Base-by-base conservation (phyloP, 2,888 invertebrate genomes). In the Elysia crispata region DNA sequence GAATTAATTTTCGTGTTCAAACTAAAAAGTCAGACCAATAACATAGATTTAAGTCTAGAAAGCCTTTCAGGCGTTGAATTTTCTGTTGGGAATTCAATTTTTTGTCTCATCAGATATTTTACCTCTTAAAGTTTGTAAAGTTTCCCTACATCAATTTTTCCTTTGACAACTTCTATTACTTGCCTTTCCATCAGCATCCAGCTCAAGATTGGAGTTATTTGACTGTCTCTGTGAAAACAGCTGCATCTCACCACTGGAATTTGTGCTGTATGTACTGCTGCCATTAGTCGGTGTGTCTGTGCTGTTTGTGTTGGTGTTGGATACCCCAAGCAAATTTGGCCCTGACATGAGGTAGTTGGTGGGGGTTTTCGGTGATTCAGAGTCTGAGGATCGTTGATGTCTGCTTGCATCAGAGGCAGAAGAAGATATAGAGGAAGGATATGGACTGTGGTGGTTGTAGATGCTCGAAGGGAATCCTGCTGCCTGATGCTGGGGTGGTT, bases 171-270 rank as follows among this genome's bases (percentile, higher is more conserved):
- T 30, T 50, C 13, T 50, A 25, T 3, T 28, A 57, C 76, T 70
- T 30, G 70, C 80, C 66, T 66, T 94, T 30, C 95, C 94, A 88
- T 96, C 95, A 85, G 94, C 94, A 87, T 95, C 95, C 0, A 94
- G 91, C 1, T 92, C 92, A 86, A 93, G 85, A 83, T 89, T 85
- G 23, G 85, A 78, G 77, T 85, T 82, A 72, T 85, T 81, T n/a
- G 85, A 70, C 25, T 78, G 81, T 0, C 81, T 79, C 62, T 86
- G 86, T n/a, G 85, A 83, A 79, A 89, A 88, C 50, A 80, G 79
- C 6, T 86, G 82, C 15, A 86, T 85, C 49, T 89, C 90, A 5
- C 88, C 89, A 82, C 89, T 89, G 76, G 90, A 89, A 77, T 89
- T 89, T 23, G 90, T 90, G 6, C 90, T 90, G 82, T 86, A 86